Percentiles rank a stretch among this genome's conserved stretches.
phyloP scores from a whole-genome alignment of 2,113 vertebrate species.

The Plecturocebus donacophilus region DNA sequence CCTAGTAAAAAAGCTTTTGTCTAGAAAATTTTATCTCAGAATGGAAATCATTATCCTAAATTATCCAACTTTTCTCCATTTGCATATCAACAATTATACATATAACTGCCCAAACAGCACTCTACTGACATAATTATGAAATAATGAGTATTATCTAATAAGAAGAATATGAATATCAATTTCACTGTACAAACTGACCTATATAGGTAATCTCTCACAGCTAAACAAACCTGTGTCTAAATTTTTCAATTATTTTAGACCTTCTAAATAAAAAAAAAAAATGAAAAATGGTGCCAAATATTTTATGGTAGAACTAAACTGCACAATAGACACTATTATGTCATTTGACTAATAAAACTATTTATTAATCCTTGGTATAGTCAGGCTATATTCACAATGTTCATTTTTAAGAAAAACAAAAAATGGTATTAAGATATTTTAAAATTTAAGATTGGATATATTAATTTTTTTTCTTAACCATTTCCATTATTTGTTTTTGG shows the following conservation, averaged over 20 bases:
- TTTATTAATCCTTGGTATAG: background rate
- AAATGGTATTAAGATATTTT: background rate
- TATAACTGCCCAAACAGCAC: constrained; percentile 30
- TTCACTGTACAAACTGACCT: constrained; percentile 3
- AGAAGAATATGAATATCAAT: background rate
- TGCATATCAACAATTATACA: constrained; percentile 23
- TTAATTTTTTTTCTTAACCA: constrained; percentile 54
- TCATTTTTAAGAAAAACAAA: constrained; percentile 38
- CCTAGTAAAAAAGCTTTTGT: background rate
- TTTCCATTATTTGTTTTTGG: constrained; percentile 73
- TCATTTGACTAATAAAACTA: background rate
- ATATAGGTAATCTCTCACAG: background rate
- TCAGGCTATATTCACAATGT: background rate
- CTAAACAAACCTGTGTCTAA: background rate
- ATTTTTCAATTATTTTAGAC: background rate
- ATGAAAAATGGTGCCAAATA: background rate
- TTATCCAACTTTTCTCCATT: background rate
- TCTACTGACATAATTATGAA: background rate
- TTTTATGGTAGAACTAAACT: background rate
- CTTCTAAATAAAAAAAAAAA: background rate
- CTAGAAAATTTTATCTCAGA: background rate
- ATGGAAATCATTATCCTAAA: background rate
- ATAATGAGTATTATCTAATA: background rate
- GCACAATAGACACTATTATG: background rate
- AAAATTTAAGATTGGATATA: constrained; percentile 39